Conservation (phyloP, 2,113 vertebrate species). For the Hippocampus guttulatus region DNA sequence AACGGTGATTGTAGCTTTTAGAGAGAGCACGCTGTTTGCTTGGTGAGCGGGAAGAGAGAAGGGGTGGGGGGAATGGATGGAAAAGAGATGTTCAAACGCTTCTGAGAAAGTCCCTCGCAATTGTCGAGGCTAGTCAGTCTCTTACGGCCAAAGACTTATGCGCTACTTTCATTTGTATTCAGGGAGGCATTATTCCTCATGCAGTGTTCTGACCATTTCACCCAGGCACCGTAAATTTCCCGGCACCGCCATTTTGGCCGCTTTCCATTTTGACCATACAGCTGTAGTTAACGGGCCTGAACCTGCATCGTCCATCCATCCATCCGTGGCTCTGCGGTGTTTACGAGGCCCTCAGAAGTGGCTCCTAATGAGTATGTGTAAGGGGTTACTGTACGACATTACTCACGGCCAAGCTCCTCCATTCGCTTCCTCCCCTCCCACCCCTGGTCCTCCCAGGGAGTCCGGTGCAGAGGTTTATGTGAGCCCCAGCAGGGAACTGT, state of each 20-base stretch:
- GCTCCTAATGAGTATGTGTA: constrained; percentile 65
- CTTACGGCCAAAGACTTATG: constrained; percentile 1
- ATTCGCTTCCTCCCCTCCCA: constrained; percentile 29
- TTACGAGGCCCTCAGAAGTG: constrained; percentile 71
- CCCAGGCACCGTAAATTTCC: constrained; percentile 21
- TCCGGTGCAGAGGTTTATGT: constrained; percentile 65
- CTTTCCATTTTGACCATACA: constrained; percentile 20
- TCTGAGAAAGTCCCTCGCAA: constrained; percentile 48
- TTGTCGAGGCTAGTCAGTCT: constrained; percentile 33
- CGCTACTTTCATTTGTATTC: not conserved
- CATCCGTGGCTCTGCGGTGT: constrained; percentile 59
- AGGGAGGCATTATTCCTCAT: constrained; percentile 8
- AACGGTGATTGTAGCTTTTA: constrained; percentile 72
- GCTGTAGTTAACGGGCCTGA: constrained; percentile 43
- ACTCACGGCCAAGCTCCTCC: constrained; percentile 52
- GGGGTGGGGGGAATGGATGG: constrained; percentile 34
- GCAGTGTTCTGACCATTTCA: not conserved
- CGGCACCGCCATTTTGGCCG: constrained; percentile 17
- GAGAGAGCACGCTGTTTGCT: constrained; percentile 66
- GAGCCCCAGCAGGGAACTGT: constrained; percentile 63
- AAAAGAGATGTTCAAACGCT: constrained; percentile 54
- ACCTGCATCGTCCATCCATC: constrained; percentile 38
- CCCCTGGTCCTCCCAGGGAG: constrained; percentile 50
- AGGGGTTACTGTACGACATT: constrained; percentile 68
- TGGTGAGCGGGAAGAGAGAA: constrained; percentile 43